Evolutionary conservation across 2,888 invertebrate genomes (phyloP).

Genomic region (Diabrotica balteata): DNA sequence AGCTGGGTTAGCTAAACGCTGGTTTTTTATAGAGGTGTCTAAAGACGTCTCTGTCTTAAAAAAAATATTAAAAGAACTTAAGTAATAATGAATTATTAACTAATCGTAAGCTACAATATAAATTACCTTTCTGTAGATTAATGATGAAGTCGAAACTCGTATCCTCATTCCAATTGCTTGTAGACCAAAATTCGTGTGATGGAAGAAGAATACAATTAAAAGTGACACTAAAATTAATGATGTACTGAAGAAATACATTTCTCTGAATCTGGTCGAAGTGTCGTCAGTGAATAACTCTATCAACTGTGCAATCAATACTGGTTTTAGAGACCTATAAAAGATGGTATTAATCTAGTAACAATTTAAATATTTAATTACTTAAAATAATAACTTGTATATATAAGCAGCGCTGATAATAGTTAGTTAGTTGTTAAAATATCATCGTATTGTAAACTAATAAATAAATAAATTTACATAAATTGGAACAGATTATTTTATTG

Average conservation of each 20-base stretch:
- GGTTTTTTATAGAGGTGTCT: too few relatives aligned
- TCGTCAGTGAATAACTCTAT: constrained; percentile 12
- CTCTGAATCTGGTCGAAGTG: constrained; percentile 60
- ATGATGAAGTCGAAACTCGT: constrained; percentile 76
- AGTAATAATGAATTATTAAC: too few relatives aligned
- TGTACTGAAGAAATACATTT: constrained; percentile 67
- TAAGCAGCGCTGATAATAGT: too few relatives aligned
- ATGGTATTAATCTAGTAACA: background rate
- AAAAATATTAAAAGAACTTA: too few relatives aligned
- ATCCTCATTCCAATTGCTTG: constrained; percentile 77
- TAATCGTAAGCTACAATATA: too few relatives aligned
- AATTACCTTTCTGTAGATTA: constrained; percentile 80
- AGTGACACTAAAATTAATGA: constrained; percentile 63
- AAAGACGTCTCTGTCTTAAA: too few relatives aligned
- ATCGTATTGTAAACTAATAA: too few relatives aligned
- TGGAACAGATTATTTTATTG: too few relatives aligned
- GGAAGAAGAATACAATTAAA: constrained; percentile 65
- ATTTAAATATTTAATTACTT: background rate
- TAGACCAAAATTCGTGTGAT: constrained; percentile 69
- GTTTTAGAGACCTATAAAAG: constrained; percentile 60
- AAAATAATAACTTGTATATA: too few relatives aligned
- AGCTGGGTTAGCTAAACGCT: too few relatives aligned
- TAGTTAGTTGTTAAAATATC: too few relatives aligned
- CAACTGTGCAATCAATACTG: constrained; percentile 18
- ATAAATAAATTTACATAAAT: too few relatives aligned